phyloP scores from a whole-genome alignment of 1,140 invertebrate species.

The Ruditapes philippinarum region DNA sequence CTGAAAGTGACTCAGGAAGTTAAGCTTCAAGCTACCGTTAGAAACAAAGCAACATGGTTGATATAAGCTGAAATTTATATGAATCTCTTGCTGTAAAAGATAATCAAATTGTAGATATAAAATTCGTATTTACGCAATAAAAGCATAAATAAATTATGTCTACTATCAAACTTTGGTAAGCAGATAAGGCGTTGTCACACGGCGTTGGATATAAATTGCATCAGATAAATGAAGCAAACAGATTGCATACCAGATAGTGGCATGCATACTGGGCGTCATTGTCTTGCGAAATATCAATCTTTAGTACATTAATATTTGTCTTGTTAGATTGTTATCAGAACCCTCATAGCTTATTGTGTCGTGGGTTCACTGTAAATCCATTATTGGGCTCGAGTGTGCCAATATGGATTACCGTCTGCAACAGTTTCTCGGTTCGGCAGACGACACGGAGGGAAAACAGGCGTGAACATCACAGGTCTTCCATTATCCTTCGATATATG shows the following conservation, averaged over 20 bases:
- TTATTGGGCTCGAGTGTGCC: conserved; percentile 11
- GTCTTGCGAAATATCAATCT: conserved; percentile 23
- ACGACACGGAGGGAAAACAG: conserved; percentile 40
- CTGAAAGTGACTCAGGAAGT: too few relatives aligned
- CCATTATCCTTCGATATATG: conserved; percentile 24
- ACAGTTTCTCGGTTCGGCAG: conserved; percentile 33
- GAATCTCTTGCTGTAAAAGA: background rate
- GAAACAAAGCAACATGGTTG: too few relatives aligned
- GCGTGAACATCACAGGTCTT: conserved; percentile 57
- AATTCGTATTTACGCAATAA: background rate
- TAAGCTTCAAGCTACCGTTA: too few relatives aligned
- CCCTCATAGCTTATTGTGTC: conserved; percentile 16
- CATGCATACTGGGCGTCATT: background rate
- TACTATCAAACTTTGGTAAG: background rate
- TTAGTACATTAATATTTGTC: background rate
- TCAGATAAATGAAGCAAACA: background rate
- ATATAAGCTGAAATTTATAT: too few relatives aligned
- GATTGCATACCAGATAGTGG: conserved; percentile 1
- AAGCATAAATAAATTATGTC: background rate
- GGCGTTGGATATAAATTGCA: conserved; percentile 16
- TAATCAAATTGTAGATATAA: background rate
- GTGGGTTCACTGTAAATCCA: conserved; percentile 26
- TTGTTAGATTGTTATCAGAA: conserved; percentile 16
- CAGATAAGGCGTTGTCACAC: conserved; percentile 25
- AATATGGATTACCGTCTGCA: conserved; percentile 50